A percentile compares a stretch with the other conserved stretches of the same genome.
These are phyloP conservation scores for Sebastes dallii DNA, from an alignment of 2,797 vertebrate genomes.

Conservation along the genomic window DNA sequence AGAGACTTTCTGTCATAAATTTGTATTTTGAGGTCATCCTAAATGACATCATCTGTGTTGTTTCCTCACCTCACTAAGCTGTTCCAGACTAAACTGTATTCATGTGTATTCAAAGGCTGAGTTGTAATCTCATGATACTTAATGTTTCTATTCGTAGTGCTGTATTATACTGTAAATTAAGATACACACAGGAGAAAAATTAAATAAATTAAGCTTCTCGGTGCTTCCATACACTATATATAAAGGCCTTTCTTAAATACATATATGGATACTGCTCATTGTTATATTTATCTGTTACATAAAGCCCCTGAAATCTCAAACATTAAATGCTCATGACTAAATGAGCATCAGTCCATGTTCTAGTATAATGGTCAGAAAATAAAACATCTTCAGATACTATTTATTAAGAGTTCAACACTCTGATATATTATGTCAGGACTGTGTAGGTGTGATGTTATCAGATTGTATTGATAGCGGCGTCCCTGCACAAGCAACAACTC, in stretches of 20 bases:
- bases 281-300: not conserved
- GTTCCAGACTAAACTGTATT: not conserved
- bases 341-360: not conserved
- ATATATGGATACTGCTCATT: not conserved
- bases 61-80: not conserved
- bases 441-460: not conserved
- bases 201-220: accelerated
- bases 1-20: not conserved
- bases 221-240: not conserved
- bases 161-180: not conserved
- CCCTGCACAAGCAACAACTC: not conserved
- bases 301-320: not conserved
- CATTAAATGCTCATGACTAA: not conserved
- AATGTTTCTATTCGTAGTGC: not conserved
- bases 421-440: not conserved
- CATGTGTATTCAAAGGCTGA: not conserved
- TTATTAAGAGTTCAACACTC: not conserved
- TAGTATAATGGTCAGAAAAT: not conserved
- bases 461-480: not conserved
- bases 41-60: not conserved
- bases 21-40: not conserved
- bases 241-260: not conserved
- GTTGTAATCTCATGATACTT: not conserved
- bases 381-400: not conserved
- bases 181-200: not conserved